Percentiles rank a stretch among this genome's conserved stretches.
phyloP scores from a whole-genome alignment of 2,797 vertebrate genomes.

The Sternarchorhynchus goeldii region DNA sequence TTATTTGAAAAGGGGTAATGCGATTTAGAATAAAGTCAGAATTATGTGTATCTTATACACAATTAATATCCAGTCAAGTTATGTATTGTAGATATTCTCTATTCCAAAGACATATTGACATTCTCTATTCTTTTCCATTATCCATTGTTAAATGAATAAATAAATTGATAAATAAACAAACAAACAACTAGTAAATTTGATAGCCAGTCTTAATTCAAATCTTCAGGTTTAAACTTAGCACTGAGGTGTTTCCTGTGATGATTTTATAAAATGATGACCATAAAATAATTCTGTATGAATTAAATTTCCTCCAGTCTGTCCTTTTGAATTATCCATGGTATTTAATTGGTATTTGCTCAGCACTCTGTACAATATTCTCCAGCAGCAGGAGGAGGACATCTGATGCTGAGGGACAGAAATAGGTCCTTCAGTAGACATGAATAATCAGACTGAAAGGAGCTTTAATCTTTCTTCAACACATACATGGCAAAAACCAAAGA shows the following conservation, averaged over 20 bases:
- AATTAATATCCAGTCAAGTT: no score
- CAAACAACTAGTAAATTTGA: neutral
- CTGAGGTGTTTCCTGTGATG: neutral
- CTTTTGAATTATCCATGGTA: conserved; percentile 65
- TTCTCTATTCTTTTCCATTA: no score
- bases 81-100: no score
- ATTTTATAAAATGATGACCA: conserved; percentile 41
- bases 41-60: no score
- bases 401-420: conserved; percentile 65
- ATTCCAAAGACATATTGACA: no score
- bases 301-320: conserved; percentile 53
- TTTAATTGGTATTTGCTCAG: conserved; percentile 42
- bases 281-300: conserved; percentile 63
- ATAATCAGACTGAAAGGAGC: conserved; percentile 65
- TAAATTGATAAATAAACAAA: neutral
- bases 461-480: conserved; percentile 58
- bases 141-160: no score
- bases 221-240: conserved; percentile 2
- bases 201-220: neutral
- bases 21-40: no score
- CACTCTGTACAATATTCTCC: conserved; percentile 58
- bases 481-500: conserved; percentile 52
- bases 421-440: conserved; percentile 70
- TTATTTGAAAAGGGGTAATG: no score
- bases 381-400: conserved; percentile 61